Conservation (phyloP, 2,113 vertebrate species). For the Oncorhynchus tshawytscha region DNA sequence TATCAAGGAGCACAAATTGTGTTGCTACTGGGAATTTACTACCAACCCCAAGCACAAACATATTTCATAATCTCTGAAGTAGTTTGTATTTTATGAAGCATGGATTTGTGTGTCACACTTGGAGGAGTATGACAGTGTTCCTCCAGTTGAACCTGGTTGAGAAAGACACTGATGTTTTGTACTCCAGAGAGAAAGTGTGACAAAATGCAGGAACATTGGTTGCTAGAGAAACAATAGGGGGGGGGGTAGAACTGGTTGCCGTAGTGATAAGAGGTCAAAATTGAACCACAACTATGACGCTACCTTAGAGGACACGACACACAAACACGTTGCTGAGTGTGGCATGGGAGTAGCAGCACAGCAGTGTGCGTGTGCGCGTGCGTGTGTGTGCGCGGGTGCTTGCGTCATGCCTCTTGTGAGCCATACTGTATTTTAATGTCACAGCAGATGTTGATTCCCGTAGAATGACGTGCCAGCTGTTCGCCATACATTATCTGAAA, state of each 20-base stretch:
- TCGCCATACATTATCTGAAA: not conserved
- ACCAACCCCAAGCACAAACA: no score
- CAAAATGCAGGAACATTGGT: no score
- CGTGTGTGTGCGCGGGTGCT: not conserved
- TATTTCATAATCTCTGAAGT: no score
- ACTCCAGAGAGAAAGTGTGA: not conserved
- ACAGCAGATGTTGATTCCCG: constrained; percentile 6
- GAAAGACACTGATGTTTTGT: not conserved
- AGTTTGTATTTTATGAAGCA: no score
- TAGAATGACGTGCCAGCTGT: not conserved
- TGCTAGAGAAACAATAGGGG: constrained; percentile 1
- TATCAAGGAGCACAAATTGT: no score
- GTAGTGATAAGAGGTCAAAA: constrained; percentile 14
- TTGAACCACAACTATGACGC: not conserved
- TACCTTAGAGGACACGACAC: not conserved
- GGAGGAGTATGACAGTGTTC: no score
- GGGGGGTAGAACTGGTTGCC: not conserved
- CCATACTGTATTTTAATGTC: not conserved
- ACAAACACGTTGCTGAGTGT: not conserved
- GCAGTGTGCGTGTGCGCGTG: not conserved
- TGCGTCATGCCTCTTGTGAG: not conserved
- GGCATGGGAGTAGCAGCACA: not conserved
- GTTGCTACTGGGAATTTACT: no score
- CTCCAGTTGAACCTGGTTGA: not conserved
- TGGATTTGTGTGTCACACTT: no score